These are phyloP conservation scores for Oryzias sinensis DNA, from an alignment of 2,797 vertebrate genomes.

Conservation along the genomic window DNA sequence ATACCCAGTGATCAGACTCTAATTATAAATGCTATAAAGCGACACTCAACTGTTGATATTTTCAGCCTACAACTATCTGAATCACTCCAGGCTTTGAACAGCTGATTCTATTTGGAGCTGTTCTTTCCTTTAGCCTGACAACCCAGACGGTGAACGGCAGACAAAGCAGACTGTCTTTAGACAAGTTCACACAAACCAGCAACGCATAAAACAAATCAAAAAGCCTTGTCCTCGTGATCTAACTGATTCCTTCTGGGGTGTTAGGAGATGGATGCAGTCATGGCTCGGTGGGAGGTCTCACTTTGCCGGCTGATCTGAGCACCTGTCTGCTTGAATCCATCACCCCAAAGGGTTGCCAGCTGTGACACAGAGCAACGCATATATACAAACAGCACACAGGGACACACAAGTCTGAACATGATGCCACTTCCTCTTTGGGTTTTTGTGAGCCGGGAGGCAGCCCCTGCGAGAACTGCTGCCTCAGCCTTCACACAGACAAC, in stretches of 20 bases:
- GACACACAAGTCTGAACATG: conserved; percentile 32
- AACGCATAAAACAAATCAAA: conserved; percentile 66
- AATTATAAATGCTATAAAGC: no score
- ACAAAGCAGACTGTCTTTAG: conserved; percentile 49
- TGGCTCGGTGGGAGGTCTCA: conserved; percentile 47
- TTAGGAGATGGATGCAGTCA: conserved; percentile 11
- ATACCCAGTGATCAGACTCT: no score
- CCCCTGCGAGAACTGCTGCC: conserved; percentile 50
- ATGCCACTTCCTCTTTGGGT: conserved; percentile 48
- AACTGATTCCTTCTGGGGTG: conserved; percentile 46
- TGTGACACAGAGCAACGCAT: conserved; percentile 29
- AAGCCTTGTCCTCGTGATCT: conserved; percentile 39
- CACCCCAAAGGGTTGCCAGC: conserved; percentile 36
- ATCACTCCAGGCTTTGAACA: conserved; percentile 2
- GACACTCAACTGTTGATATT: no score
- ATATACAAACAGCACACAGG: conserved; percentile 35
- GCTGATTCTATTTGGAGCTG: conserved; percentile 2
- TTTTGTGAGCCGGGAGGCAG: conserved; percentile 36
- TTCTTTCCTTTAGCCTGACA: conserved; percentile 1
- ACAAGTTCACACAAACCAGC: conserved; percentile 66
- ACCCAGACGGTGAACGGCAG: conserved; percentile 44
- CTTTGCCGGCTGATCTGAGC: conserved; percentile 56
- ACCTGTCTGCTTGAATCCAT: conserved; percentile 61
- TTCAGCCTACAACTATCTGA: no score
- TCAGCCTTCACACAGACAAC: conserved; percentile 47